Percentiles rank a stretch among this genome's conserved stretches.
Conservation (phyloP, 1,140 invertebrate genomes). For the Diploscapter pachys region DNA sequence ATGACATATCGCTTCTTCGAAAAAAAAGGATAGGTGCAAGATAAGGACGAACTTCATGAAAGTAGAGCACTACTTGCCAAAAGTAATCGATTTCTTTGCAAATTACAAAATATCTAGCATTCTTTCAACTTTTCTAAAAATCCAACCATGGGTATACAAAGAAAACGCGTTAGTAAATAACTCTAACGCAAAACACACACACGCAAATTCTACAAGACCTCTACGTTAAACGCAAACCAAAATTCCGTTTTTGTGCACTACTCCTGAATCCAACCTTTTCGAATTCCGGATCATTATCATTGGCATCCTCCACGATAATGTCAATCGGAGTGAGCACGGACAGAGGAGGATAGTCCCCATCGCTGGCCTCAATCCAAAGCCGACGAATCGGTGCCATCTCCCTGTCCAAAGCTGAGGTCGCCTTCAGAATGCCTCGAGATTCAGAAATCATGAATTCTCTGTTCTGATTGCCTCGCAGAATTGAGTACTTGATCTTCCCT, state of each 20-base stretch:
- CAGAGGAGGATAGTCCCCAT: constrained; percentile 76
- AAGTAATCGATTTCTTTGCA: too few relatives aligned
- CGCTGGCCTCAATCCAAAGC: constrained; percentile 85
- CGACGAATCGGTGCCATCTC: constrained; percentile 77
- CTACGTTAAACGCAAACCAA: constrained; percentile 33
- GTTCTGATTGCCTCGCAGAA: neutral
- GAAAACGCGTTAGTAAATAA: too few relatives aligned
- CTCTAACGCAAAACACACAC: too few relatives aligned
- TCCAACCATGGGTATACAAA: too few relatives aligned
- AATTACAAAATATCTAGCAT: too few relatives aligned
- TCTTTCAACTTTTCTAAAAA: too few relatives aligned
- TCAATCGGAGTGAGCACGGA: constrained; percentile 70
- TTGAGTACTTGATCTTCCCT: constrained; percentile 5
- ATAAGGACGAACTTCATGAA: too few relatives aligned
- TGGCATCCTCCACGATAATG: constrained; percentile 65
- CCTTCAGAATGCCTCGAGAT: constrained; percentile 4
- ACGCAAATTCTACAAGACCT: too few relatives aligned
- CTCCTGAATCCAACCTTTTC: constrained; percentile 57
- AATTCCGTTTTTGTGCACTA: neutral
- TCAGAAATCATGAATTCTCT: constrained; percentile 8
- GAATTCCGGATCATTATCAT: constrained; percentile 87
- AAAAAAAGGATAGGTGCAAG: too few relatives aligned
- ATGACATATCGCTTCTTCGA: too few relatives aligned
- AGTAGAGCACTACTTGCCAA: too few relatives aligned
- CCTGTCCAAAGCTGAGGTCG: constrained; percentile 73